Evolutionary conservation across 2,888 invertebrate genomes (phyloP), one percentile per base, ranked within the genome.

Genomic region (Lasioglossum morio): DNA sequence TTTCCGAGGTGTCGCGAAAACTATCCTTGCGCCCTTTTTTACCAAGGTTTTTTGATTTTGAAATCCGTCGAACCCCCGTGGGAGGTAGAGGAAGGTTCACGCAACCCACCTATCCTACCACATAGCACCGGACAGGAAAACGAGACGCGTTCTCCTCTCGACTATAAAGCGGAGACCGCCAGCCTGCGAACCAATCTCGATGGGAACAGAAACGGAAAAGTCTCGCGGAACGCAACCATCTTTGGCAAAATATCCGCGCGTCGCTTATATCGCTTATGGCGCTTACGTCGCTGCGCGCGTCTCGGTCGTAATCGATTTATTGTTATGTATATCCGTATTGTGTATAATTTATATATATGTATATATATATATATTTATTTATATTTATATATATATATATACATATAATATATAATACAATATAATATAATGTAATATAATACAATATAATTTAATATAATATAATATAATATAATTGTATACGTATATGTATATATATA

Each of bases 181-280:
- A 83, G 69, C 30, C 69, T 30, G 48, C 43, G 34, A n/a, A 30
- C 43, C 27, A 34, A 19, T 75, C 30, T n/a, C 27, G 57, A 66
- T 53, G 43, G n/a, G 77, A 57, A 79, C 40, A 69, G 14, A 87
- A 87, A 75, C 23, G 37, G 63, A 78, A 87, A 76, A n/a, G 63
- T 63, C 48, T 53, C 79, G 79, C 79, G 74, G 75, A 88, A 89
- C 83, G 79, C 86, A 91, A 92, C 87, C 81, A 84, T 91, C 87
- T 10, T 53, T 87, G 91, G 87, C 85, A 93, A 93, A 92, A 92
- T 93, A 92, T 92, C 79, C 84, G 30, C 23, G 30, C 90, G 80
- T 92, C 34, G 30, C 90, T n/a, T n/a, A n/a, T n/a, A n/a, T n/a
- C n/a, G n/a, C n/a, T n/a, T n/a, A n/a, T n/a, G 80, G 91, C 85